Conservation (phyloP, 2,797 vertebrate genomes). For the Trichosurus vulpecula region DNA sequence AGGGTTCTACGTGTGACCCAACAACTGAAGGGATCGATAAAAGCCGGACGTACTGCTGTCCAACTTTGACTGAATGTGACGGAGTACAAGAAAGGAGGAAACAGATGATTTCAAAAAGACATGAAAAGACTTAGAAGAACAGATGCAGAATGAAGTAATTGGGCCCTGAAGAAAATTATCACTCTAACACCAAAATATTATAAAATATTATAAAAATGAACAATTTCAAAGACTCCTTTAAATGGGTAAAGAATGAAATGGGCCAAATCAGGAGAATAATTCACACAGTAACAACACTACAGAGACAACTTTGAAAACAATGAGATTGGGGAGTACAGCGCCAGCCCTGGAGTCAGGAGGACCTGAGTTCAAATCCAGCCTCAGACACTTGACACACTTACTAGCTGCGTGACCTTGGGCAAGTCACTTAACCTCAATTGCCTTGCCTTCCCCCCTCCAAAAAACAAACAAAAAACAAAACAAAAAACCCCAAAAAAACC, state of each 20-base stretch:
- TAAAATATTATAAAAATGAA: neutral
- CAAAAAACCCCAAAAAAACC: too few species aligned
- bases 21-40: neutral
- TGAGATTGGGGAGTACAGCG: too few species aligned
- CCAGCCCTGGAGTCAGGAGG: too few species aligned
- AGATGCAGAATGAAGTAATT: neutral
- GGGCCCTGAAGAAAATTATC: neutral
- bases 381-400: too few species aligned
- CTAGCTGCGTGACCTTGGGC: too few species aligned
- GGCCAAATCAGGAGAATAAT: neutral
- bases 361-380: too few species aligned
- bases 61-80: neutral
- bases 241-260: neutral
- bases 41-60: neutral
- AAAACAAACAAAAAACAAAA: too few species aligned
- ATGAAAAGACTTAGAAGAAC: neutral
- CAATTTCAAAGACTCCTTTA: neutral
- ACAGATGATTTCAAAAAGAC: neutral
- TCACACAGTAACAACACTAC: neutral
- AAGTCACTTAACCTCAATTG: too few species aligned
- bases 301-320: neutral
- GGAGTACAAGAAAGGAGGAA: neutral
- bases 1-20: neutral
- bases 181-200: neutral
- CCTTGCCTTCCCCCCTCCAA: too few species aligned